phyloP scores from a whole-genome alignment of 2,113 vertebrate species.

The Saccopteryx bilineata region DNA sequence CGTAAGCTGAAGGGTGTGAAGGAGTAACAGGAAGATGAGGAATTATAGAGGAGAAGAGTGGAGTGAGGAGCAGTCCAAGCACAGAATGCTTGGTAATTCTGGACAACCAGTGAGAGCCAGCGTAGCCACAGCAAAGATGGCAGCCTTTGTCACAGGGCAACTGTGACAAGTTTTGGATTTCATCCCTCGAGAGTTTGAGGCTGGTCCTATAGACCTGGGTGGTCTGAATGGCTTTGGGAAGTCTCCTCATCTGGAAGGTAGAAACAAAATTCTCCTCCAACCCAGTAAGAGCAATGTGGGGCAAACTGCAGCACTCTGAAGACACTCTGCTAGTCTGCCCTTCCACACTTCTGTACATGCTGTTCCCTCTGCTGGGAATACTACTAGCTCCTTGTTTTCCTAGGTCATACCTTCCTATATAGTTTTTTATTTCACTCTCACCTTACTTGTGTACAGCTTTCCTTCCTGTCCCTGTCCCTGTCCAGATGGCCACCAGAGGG shows the following conservation, averaged over 20 bases:
- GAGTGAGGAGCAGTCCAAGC: rapidly evolving
- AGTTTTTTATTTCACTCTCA: neutral
- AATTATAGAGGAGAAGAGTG: rapidly evolving
- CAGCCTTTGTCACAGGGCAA: neutral
- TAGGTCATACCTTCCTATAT: neutral
- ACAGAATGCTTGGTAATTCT: neutral
- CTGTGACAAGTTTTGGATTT: neutral
- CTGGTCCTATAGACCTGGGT: neutral
- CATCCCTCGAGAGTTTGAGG: neutral
- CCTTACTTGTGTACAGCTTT: neutral
- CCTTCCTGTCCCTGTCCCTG: neutral
- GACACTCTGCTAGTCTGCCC: neutral
- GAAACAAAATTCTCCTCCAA: neutral
- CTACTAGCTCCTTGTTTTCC: neutral
- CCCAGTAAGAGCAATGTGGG: neutral
- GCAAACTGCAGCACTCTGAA: neutral
- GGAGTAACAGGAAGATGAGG: neutral
- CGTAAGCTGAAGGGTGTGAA: no score
- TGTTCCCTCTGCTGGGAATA: neutral
- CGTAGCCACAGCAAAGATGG: neutral
- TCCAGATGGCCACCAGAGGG: neutral
- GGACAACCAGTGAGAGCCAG: neutral
- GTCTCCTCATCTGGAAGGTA: neutral
- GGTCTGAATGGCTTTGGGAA: neutral
- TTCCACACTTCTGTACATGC: rapidly evolving